Evolutionary conservation across 2,888 invertebrate genomes (phyloP), one percentile per base, ranked within the genome.

Genomic region (Cantharis rustica): DNA sequence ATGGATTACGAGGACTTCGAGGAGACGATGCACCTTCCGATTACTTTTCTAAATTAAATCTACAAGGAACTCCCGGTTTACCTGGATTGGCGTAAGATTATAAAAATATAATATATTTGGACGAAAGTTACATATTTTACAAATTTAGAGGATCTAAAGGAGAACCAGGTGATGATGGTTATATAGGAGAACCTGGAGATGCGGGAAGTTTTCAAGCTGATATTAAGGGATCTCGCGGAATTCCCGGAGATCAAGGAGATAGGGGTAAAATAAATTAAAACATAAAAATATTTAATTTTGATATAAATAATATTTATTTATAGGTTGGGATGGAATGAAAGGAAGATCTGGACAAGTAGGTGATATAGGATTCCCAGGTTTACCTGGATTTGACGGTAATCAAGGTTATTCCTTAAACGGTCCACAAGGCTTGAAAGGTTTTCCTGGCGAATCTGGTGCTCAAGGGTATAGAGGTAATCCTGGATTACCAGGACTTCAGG

Each of bases 351-450:
- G 94, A 10, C 86, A 84, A 20, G 84, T 81, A 66, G 94, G 94
- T 17, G 85, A 82, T 73, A 78, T 83, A 16, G 92, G 92, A 68
- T 86, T 87, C 16, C 88, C 87, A 2, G 94, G 95, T 70, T 79
- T 84, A 0, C 83, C 88, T 71, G 91, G 91, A 15, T 80, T 79
- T 68, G 84, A 85, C 17, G 89, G 88, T 63, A 79, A 80, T 27
- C 81, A 81, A 64, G 88, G 88, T 62, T 85, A 84, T 10, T 86
- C 89, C 75, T 63, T 85, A 3, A 73, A 77, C 11, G 95, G 94
- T 17, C 86, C 89, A 0, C 82, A 86, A 26, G 96, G 96, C 15
- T 85, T 89, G 10, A 94, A 93, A 86, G 95, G 95, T 5, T 90
- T 90, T 79, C 88, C 90, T 1, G 96, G 95, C 31, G 87, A 91